Conservation (phyloP, 2,113 vertebrate genomes). For the Turdus rufiventris region DNA sequence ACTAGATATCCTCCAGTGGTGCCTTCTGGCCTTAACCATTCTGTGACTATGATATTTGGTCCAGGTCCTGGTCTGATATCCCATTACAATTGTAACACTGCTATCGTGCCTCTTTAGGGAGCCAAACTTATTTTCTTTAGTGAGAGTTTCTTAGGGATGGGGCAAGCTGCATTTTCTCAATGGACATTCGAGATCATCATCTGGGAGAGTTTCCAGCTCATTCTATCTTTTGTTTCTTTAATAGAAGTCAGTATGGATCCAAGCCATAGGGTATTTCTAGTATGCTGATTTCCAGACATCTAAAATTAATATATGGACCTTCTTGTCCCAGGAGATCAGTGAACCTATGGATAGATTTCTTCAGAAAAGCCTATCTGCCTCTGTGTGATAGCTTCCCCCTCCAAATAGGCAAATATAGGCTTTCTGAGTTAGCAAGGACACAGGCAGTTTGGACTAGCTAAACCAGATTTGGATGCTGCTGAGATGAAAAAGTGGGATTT, state of each 20-base stretch:
- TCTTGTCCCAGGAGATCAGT: background rate
- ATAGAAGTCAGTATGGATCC: conserved; percentile 13
- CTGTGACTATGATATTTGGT: background rate
- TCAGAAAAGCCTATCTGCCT: background rate
- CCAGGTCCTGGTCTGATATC: background rate
- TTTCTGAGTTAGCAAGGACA: background rate
- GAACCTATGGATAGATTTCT: background rate
- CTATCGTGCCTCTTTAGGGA: background rate
- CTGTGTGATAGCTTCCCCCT: background rate
- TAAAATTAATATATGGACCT: background rate
- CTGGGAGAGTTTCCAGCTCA: conserved; percentile 42
- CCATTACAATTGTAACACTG: background rate
- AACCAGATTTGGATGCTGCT: background rate
- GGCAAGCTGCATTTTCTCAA: conserved; percentile 1
- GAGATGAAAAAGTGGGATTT: background rate
- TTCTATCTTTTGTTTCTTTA: conserved; percentile 32
- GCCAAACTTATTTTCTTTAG: background rate
- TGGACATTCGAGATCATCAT: background rate
- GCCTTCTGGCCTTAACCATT: background rate
- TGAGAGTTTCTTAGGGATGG: background rate
- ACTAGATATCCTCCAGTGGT: background rate
- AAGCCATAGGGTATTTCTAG: background rate
- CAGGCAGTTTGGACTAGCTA: conserved; percentile 20
- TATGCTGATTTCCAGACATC: background rate
- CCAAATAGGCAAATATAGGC: background rate